These are phyloP conservation scores for Lasiurus borealis DNA, from an alignment of 2,113 vertebrate species.

Conservation along the genomic window DNA sequence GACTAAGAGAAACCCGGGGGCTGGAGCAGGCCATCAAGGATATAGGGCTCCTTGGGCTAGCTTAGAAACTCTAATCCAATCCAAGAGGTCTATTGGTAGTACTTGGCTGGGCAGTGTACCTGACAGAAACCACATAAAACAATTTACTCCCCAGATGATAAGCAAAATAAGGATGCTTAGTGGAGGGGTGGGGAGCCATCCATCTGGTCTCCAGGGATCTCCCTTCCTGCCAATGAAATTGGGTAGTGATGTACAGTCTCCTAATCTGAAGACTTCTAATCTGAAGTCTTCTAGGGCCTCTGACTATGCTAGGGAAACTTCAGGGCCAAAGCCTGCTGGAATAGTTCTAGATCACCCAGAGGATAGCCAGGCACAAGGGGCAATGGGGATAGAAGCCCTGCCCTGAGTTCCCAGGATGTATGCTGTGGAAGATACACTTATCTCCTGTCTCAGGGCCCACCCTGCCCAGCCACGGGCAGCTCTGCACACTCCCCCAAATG, in stretches of 20 bases:
- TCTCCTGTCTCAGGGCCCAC: neutral
- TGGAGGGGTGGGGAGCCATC: neutral
- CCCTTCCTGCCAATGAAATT: neutral
- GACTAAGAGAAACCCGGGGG: neutral
- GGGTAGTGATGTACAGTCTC: neutral
- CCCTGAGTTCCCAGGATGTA: neutral
- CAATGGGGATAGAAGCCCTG: neutral
- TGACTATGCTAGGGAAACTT: neutral
- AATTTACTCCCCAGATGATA: conserved; percentile 63
- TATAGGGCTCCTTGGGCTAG: neutral
- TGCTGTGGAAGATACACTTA: neutral
- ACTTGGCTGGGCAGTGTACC: neutral
- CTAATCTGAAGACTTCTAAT: neutral
- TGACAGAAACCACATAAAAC: conserved; percentile 31
- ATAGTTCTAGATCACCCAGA: neutral
- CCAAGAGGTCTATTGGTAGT: conserved; percentile 10
- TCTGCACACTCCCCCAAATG: neutral
- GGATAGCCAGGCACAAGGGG: neutral
- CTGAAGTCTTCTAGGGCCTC: neutral
- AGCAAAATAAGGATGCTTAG: neutral
- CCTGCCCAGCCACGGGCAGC: neutral
- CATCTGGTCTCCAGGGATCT: conserved; percentile 62
- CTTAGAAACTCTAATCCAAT: conserved; percentile 48
- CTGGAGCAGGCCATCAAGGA: neutral
- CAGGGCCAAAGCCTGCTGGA: neutral